Base-by-base conservation (phyloP, 1,140 invertebrate species). In the Drosophila jambulina region DNA sequence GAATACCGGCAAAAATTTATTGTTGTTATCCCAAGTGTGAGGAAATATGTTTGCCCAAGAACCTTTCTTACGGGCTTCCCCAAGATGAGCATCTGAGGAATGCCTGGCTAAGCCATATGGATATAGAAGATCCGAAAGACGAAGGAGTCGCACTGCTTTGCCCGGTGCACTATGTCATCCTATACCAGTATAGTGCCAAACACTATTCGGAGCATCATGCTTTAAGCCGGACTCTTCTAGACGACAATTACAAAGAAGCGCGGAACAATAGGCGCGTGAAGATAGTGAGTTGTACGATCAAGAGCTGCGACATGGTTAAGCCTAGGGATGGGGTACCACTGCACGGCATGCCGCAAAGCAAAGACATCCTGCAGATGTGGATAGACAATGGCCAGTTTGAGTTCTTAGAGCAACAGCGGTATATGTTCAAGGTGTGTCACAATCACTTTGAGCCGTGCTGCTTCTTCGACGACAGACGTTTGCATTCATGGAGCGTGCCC, bases 321-420 rank as follows among this genome's bases (percentile, higher is more conserved):
- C 82, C 70, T 1, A 62, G 85, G 3, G 85, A 88, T 25, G 75
- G 64, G 1, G 40, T 77, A 1, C 58, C 42, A 0, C 46, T 92
- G 5, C 75, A 91, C 48, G 76, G 68, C 1, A 67, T 92, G 53
- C 91, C 91, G 13, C 40, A 61, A 3, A 57, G 75, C 7, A 49
- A 27, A 1, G 82, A 92, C 53, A 25, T 90, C 12, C 56, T 78
- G 4, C 46, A 69, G 12, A 88, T 90, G 80, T 92, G 91, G 91
- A 64, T 85, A 27, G 57, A 79, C 3, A 92, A 92, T 25, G 75
- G 80, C 1, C 75, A 81, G 56, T 27, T 90, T 19, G 60, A 58
- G 7, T 69, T 75, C 34, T 43, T 65, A 15, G 72, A 91, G 32
- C 67, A 77, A 27, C 76, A 82, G 27, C 77, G 75, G 15, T 83